Conservation (phyloP, 2,113 vertebrate species). For the Ammodytes marinus region DNA sequence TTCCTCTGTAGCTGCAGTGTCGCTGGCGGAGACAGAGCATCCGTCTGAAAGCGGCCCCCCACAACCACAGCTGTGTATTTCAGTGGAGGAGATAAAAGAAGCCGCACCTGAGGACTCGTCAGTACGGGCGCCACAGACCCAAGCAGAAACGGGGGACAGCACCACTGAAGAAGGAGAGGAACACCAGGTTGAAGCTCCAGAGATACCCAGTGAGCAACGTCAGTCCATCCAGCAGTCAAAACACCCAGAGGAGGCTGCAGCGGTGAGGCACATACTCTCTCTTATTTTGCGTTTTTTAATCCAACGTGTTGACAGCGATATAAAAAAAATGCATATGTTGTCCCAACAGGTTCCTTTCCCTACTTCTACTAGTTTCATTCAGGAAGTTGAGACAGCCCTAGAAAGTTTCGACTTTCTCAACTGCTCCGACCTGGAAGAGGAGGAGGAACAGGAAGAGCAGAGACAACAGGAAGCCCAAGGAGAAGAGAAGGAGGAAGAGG, state of each 20-base stretch:
- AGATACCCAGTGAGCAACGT: constrained; percentile 85
- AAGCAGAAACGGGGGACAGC: constrained; percentile 30
- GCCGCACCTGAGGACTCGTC: constrained; percentile 13
- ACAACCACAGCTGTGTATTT: constrained; percentile 12
- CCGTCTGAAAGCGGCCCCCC: constrained; percentile 8
- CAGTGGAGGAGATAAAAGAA: constrained; percentile 18
- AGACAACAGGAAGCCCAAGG: constrained; percentile 29
- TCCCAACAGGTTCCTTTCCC: constrained; percentile 85
- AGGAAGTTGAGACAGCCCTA: constrained; percentile 93
- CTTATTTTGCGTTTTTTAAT: not conserved
- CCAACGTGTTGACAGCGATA: not conserved
- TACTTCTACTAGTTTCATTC: constrained; percentile 92
- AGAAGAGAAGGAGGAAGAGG: constrained; percentile 8
- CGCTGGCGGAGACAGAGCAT: constrained; percentile 8
- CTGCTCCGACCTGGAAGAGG: constrained; percentile 90
- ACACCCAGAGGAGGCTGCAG: constrained; percentile 85
- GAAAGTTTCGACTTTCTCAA: constrained; percentile 99
- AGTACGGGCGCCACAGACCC: constrained; percentile 22
- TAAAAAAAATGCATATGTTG: constrained; percentile 11
- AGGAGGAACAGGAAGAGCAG: constrained; percentile 71
- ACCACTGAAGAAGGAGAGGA: constrained; percentile 58
- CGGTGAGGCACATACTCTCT: constrained; percentile 82
- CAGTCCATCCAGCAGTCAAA: constrained; percentile 89
- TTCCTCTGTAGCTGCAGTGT: constrained; percentile 27
- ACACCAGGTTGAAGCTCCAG: constrained; percentile 79